A percentile compares a stretch with the other conserved stretches of the same genome.
Evolutionary conservation across 1,140 invertebrate species (phyloP).

Genomic region (Archivesica marissinica): DNA sequence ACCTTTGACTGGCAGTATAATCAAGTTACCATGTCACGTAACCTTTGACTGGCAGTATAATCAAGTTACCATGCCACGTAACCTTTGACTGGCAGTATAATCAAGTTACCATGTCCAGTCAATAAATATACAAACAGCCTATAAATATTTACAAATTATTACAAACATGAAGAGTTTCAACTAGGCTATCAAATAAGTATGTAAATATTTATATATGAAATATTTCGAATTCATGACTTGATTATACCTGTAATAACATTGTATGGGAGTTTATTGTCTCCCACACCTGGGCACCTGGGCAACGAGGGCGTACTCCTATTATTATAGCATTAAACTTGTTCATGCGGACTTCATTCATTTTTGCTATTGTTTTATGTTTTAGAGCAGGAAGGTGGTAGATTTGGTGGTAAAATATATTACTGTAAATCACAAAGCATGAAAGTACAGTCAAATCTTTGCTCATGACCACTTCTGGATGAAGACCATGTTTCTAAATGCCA

Average conservation of each 20-base stretch:
- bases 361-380: background rate
- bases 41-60: too few relatives aligned
- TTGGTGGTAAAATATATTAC: too few relatives aligned
- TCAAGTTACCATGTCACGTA: too few relatives aligned
- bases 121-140: slow-evolving; percentile 21
- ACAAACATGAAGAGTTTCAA: background rate
- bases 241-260: background rate
- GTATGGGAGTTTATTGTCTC: slow-evolving; percentile 8
- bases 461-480: too few relatives aligned
- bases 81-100: too few relatives aligned
- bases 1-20: too few relatives aligned
- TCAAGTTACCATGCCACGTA: too few relatives aligned
- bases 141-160: slow-evolving; percentile 44
- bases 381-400: too few relatives aligned
- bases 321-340: background rate
- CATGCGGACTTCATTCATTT: background rate
- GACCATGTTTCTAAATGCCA: too few relatives aligned
- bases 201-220: slow-evolving; percentile 50
- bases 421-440: too few relatives aligned
- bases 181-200: slow-evolving; percentile 44
- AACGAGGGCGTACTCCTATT: background rate
- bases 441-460: too few relatives aligned
- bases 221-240: slow-evolving; percentile 46
- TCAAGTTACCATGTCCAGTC: slow-evolving; percentile 14
- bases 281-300: background rate